Evolutionary conservation across 1,140 invertebrate species (phyloP).

Genomic region (Macrobrachium rosenbergii): DNA sequence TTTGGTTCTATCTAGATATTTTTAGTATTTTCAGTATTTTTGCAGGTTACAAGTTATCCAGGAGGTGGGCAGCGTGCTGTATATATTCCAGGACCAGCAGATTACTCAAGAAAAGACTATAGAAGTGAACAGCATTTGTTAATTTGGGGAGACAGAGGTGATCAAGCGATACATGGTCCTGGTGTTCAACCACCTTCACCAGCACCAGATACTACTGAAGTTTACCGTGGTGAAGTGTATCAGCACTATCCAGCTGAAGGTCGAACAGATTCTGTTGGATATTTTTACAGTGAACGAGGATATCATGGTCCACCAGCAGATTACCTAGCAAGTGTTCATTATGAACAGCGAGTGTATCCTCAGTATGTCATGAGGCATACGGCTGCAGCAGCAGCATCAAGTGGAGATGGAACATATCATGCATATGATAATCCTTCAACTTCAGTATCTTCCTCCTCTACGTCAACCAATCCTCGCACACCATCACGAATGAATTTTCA

Average conservation of each 20-base stretch:
- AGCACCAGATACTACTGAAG: slow-evolving; percentile 53
- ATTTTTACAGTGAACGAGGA: slow-evolving; percentile 37
- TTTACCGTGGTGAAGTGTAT: slow-evolving; percentile 61
- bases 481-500: slow-evolving; percentile 68
- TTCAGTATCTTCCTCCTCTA: slow-evolving; percentile 61
- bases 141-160: slow-evolving; percentile 33
- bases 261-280: slow-evolving; percentile 23
- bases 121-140: slow-evolving; percentile 50
- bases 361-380: slow-evolving; percentile 68
- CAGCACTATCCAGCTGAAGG: slow-evolving; percentile 39
- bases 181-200: slow-evolving; percentile 1
- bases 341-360: slow-evolving; percentile 67
- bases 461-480: slow-evolving; percentile 67
- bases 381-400: slow-evolving; percentile 65
- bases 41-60: slow-evolving; percentile 42
- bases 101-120: slow-evolving; percentile 48
- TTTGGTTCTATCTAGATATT: not conserved
- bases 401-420: slow-evolving; percentile 68
- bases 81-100: slow-evolving; percentile 53
- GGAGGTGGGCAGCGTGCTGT: slow-evolving; percentile 35
- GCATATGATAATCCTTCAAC: slow-evolving; percentile 76
- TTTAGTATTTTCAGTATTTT: not conserved
- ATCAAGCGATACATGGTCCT: not conserved
- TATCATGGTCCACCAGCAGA: slow-evolving; percentile 76
- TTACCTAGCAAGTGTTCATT: slow-evolving; percentile 68